Percentiles rank a stretch among this genome's conserved stretches.
These are phyloP conservation scores for Herpailurus yagouaroundi DNA, from an alignment of 2,113 vertebrate species.

Conservation along the genomic window DNA sequence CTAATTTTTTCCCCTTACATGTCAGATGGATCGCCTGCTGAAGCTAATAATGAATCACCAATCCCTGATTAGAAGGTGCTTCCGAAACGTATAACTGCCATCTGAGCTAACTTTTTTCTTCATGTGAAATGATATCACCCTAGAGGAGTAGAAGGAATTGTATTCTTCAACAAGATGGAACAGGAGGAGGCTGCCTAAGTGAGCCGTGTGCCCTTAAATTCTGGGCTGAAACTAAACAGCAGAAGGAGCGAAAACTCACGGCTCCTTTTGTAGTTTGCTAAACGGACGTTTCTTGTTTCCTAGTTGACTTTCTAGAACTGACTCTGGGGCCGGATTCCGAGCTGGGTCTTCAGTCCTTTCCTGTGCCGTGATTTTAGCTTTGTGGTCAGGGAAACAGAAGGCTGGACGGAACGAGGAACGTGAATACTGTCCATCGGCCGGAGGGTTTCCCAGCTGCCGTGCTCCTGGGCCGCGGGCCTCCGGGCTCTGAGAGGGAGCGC, in stretches of 20 bases:
- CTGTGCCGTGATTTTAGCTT: not conserved
- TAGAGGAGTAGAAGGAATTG: constrained; percentile 84
- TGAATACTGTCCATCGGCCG: fast-evolving
- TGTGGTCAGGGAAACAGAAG: not conserved
- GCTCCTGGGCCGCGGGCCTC: not conserved
- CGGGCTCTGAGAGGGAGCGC: not conserved
- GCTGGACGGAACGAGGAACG: not conserved
- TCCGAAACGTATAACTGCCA: constrained; percentile 91
- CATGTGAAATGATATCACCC: constrained; percentile 89
- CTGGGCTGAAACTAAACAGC: constrained; percentile 81
- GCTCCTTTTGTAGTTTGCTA: constrained; percentile 79
- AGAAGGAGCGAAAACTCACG: constrained; percentile 82
- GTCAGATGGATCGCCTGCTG: constrained; percentile 95
- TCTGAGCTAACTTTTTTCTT: constrained; percentile 88
- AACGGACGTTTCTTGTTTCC: constrained; percentile 73
- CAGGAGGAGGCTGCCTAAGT: constrained; percentile 77
- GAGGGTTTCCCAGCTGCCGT: fast-evolving
- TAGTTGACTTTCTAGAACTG: constrained; percentile 75
- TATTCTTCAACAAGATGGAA: constrained; percentile 83
- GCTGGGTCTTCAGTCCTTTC: constrained; percentile 34
- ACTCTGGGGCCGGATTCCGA: constrained; percentile 59
- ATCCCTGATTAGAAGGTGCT: constrained; percentile 94
- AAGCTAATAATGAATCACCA: constrained; percentile 97
- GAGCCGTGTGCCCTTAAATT: constrained; percentile 81
- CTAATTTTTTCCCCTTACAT: constrained; percentile 97